Evolutionary conservation across 2,113 vertebrate species (phyloP).

Genomic region (Rhadina sibilatrix): DNA sequence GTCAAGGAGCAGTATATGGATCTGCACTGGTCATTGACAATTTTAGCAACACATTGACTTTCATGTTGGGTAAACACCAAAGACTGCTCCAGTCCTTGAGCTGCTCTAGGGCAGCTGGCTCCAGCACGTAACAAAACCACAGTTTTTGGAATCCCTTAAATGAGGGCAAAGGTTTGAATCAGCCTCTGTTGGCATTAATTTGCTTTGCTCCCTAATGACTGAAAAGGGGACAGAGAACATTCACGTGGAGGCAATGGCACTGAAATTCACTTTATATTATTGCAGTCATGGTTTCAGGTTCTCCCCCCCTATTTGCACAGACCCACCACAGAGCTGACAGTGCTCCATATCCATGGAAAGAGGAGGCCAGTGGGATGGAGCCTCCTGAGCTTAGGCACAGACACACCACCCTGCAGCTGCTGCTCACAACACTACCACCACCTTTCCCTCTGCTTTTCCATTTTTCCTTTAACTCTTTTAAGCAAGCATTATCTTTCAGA

Average conservation of each 20-base stretch:
- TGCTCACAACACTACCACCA: not conserved
- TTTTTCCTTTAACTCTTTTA: not conserved
- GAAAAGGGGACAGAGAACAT: constrained; percentile 17
- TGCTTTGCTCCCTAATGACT: constrained; percentile 39
- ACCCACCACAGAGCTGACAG: not conserved
- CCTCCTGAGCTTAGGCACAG: not conserved
- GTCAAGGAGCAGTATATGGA: not conserved
- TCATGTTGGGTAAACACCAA: not conserved
- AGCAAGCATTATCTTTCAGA: not conserved
- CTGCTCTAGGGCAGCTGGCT: constrained; percentile 41
- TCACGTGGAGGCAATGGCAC: not conserved
- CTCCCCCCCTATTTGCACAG: not conserved
- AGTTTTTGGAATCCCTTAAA: constrained; percentile 24
- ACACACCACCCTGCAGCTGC: not conserved
- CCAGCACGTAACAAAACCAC: not conserved
- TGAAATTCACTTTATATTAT: not conserved
- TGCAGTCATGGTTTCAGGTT: not conserved
- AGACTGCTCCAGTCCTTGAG: constrained; percentile 13
- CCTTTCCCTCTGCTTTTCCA: not conserved
- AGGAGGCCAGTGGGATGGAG: not conserved
- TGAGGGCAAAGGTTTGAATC: constrained; percentile 51
- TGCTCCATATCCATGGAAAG: not conserved
- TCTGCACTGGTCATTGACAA: not conserved
- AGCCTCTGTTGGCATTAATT: constrained; percentile 51
- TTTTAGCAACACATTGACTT: not conserved